phyloP scores from a whole-genome alignment of 2,113 vertebrate genomes.

The Perca fluviatilis region DNA sequence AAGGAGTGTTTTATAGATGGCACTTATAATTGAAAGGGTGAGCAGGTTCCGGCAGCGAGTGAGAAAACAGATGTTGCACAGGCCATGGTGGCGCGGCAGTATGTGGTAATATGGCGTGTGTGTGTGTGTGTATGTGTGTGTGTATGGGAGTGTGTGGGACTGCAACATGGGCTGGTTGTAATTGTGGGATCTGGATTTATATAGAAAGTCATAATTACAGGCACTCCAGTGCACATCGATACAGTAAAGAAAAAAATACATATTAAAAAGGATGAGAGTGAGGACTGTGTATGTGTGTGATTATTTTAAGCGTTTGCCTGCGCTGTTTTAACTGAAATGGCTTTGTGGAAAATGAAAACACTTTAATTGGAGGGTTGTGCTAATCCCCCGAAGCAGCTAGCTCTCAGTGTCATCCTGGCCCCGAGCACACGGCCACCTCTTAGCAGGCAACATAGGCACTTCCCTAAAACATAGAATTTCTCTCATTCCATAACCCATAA shows the following conservation, averaged over 20 bases:
- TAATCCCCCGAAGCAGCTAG: constrained; percentile 50
- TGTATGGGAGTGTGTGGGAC: constrained; percentile 47
- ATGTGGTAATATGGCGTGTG: constrained; percentile 34
- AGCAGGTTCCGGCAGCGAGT: constrained; percentile 72
- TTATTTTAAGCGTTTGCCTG: constrained; percentile 73
- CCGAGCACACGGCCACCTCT: neutral
- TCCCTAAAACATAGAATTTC: neutral
- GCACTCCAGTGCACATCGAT: constrained; percentile 56
- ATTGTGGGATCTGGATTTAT: constrained; percentile 82
- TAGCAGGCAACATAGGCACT: neutral
- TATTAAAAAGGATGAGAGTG: constrained; percentile 44
- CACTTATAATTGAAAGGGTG: constrained; percentile 84
- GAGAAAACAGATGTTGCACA: constrained; percentile 82
- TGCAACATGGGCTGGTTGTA: constrained; percentile 67
- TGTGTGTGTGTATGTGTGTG: constrained; percentile 7
- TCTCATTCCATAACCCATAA: neutral
- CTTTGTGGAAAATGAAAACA: constrained; percentile 75
- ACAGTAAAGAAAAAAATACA: constrained; percentile 53
- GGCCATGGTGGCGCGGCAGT: constrained; percentile 44
- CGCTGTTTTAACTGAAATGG: constrained; percentile 69
- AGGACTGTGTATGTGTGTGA: constrained; percentile 27
- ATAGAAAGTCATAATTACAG: constrained; percentile 80
- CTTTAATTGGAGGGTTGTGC: constrained; percentile 73
- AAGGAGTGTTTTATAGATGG: constrained; percentile 74
- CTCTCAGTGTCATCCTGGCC: constrained; percentile 7